Evolutionary conservation across 2,797 vertebrate genomes (phyloP), one percentile per base, ranked within the genome.

Genomic region (Poecile montanus): DNA sequence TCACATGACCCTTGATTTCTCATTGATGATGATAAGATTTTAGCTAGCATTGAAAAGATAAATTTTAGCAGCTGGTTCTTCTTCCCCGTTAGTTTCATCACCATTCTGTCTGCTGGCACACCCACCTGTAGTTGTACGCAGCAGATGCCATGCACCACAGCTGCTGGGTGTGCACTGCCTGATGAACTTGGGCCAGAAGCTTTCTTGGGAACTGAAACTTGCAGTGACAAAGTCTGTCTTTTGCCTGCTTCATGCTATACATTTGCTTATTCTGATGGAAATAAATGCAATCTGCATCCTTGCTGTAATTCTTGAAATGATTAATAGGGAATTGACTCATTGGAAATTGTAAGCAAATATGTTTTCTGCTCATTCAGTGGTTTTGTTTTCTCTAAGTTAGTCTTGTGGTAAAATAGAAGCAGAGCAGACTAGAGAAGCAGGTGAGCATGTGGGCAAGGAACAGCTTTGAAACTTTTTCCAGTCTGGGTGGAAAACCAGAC

Each of bases 131-230:
- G 26, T 3, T 42, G 10, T 16, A 22, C 6, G 5, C 10, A 51
- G 27, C 6, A 1, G 5, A 10, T 62, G 3, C 0, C 1, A 0
- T 38, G 22, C 10, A 30, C 61, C 10, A 4, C 1, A 0, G 27
- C 19, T 57, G 47, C 50, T 78, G 40, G 15, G 16, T 72, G 3
- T 40, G 53, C 60, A 23, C 38, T 34, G 11, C 34, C 29, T 71
- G 22, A 56, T 66, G 66, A 90, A 13, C 18, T 30, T 54, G 18
- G 38, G 29, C 44, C 51, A 63, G 56, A 63, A 79, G 29, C 47
- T 88, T 88, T 40, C 13, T 22, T 4, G 4, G 36, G 44, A 78
- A 16, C 51, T n/a, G 16, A 88, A 88, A 62, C 25, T 20, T 80
- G 25, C 9, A 23, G n/a, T 3, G 9, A 19, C 25, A 75, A 38